phyloP scores from a whole-genome alignment of 2,113 vertebrate species.

The Thinocorus orbignyianus region DNA sequence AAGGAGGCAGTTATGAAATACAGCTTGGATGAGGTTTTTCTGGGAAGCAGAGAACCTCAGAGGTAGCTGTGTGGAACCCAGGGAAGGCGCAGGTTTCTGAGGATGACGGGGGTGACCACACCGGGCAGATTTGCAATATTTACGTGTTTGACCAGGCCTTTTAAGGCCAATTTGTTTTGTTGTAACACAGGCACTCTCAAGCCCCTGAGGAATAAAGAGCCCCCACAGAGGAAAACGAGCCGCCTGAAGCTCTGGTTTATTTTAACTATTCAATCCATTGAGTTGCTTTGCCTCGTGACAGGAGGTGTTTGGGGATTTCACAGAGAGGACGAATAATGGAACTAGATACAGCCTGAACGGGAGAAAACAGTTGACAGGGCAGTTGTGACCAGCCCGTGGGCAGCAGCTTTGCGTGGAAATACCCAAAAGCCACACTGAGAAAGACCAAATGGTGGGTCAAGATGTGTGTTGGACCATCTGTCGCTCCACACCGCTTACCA shows the following conservation, averaged over 20 bases:
- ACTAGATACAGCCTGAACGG: neutral
- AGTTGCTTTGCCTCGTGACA: neutral
- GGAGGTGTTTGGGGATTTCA: neutral
- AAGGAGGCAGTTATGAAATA: neutral
- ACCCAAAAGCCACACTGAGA: fast-evolving
- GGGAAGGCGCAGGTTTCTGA: neutral
- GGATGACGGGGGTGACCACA: fast-evolving
- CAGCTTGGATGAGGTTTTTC: neutral
- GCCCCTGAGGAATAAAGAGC: neutral
- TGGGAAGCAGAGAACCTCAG: neutral
- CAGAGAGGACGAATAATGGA: neutral
- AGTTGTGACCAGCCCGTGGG: fast-evolving
- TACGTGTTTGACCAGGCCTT: neutral
- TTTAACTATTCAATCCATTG: neutral
- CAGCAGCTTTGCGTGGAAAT: fast-evolving
- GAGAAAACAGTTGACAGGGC: neutral
- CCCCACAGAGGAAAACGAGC: neutral
- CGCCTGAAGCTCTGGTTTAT: neutral
- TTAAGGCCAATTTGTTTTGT: neutral
- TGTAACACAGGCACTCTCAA: neutral
- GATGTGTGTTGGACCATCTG: fast-evolving
- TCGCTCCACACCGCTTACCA: fast-evolving
- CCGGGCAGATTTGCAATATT: fast-evolving
- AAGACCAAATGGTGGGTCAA: fast-evolving
- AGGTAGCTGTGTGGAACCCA: neutral